Evolutionary conservation across 2,797 vertebrate genomes (phyloP), one percentile per base, ranked within the genome.

Genomic region (Ficedula albicollis): DNA sequence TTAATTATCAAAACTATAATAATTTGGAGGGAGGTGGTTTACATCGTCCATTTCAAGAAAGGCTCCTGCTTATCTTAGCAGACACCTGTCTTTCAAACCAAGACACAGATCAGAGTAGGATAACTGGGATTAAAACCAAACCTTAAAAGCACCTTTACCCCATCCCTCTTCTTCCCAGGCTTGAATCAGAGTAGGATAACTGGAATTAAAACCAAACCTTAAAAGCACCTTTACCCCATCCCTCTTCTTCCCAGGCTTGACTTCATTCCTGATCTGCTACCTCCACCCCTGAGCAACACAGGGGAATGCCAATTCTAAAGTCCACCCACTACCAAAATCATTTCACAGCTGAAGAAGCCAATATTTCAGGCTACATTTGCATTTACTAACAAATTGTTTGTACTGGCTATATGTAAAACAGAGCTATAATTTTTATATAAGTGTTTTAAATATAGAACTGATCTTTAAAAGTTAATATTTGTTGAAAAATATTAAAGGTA

Each of bases 251-350:
- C 36, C 43, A 79, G 32, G 22, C 51, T 49, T 64, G 51, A 64
- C 30, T n/a, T 43, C 11, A 49, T 15, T 19, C 43, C 36, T 22
- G 51, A 23, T 36, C 15, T 49, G 62, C 20, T 15, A 11, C 48
- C 34, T 77, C 55, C 55, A 49, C 21, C 21, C 25, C 14, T 30
- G 14, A 34, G 29, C 2, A 3, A 15, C 0, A 1, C 34, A 63
- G 49, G 10, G 17, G 21, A 62, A 55, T 15, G 32, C 16, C 56
- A 48, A 26, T 12, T 36, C 49, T 41, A 1, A 32, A 49, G 12
- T 10, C 56, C 49, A 56, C 36, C 58, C 32, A 32, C 41, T 49
- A 32, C 22, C 36, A 49, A 55, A 70, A 49, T 36, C 41, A 55
- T 55, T 15, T 41, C 66, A 48, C 66, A 70, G 49, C 36, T 62